phyloP scores from a whole-genome alignment of 2,113 vertebrate genomes.

The Callopanchax toddi region DNA sequence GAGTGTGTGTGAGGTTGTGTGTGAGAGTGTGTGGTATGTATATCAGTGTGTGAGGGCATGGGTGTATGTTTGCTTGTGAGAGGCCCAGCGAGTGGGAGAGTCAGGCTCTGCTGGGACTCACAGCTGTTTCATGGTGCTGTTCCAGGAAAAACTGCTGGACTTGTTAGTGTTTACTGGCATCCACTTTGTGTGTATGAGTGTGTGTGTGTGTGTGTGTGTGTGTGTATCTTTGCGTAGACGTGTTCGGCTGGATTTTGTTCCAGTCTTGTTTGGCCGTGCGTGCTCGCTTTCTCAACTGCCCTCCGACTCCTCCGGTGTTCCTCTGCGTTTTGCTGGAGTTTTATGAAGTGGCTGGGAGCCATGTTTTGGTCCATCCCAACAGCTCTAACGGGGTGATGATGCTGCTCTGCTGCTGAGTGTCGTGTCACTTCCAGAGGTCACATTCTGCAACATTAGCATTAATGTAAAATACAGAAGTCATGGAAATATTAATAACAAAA shows the following conservation, averaged over 20 bases:
- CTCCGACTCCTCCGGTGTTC: slow-evolving; percentile 27
- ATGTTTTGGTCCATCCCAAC: neutral
- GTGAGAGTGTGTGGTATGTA: slow-evolving; percentile 43
- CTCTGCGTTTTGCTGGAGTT: slow-evolving; percentile 19
- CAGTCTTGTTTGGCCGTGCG: slow-evolving; percentile 31
- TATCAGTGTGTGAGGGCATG: slow-evolving; percentile 63
- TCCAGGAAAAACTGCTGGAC: slow-evolving; percentile 77
- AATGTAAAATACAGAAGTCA: no score
- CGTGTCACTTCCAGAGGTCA: neutral
- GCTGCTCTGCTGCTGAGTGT: neutral
- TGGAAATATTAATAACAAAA: no score
- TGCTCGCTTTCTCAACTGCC: slow-evolving; percentile 30
- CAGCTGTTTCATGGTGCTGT: slow-evolving; percentile 75
- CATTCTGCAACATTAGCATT: neutral
- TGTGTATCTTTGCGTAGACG: slow-evolving; percentile 33
- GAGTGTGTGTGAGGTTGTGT: slow-evolving; percentile 31
- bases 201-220: slow-evolving; percentile 47
- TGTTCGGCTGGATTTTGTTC: slow-evolving; percentile 58
- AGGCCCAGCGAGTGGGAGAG: slow-evolving; percentile 73
- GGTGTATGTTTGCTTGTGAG: slow-evolving; percentile 63
- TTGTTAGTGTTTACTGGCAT: slow-evolving; percentile 79
- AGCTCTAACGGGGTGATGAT: neutral
- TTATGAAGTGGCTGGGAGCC: slow-evolving; percentile 3
- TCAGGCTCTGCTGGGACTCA: slow-evolving; percentile 75
- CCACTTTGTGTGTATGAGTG: slow-evolving; percentile 46